Conservation (phyloP, 2,888 invertebrate species). For the Pachymerium ferrugineum region DNA sequence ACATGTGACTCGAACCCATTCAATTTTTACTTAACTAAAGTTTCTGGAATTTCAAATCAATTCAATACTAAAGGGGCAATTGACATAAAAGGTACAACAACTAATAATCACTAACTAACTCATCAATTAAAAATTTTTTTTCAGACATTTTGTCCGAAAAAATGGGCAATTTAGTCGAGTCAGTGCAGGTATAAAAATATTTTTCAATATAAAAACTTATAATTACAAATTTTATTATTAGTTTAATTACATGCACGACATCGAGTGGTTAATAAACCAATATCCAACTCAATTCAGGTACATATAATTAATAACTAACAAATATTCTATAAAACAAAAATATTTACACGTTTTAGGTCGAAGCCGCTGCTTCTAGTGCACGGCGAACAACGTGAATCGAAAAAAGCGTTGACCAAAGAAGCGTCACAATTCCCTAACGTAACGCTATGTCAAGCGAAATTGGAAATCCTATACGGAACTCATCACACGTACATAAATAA, state of each 20-base stretch:
- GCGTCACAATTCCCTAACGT: slow-evolving; percentile 40
- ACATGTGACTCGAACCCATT: neutral
- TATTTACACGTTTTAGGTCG: slow-evolving; percentile 49
- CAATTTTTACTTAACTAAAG: slow-evolving; percentile 43
- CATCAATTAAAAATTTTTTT: slow-evolving; percentile 22
- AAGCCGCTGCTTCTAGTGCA: slow-evolving; percentile 66
- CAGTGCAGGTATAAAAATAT: slow-evolving; percentile 46
- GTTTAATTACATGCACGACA: slow-evolving; percentile 88
- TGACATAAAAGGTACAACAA: slow-evolving; percentile 43
- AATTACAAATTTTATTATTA: slow-evolving; percentile 50
- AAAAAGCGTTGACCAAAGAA: slow-evolving; percentile 54
- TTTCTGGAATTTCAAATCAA: slow-evolving; percentile 43
- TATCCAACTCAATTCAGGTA: slow-evolving; percentile 68
- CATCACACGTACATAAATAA: slow-evolving; percentile 66
- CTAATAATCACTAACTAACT: neutral
- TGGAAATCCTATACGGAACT: slow-evolving; percentile 73
- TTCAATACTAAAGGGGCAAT: slow-evolving; percentile 42
- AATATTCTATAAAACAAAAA: neutral
- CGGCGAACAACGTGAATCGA: slow-evolving; percentile 59
- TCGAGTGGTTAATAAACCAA: slow-evolving; percentile 80
- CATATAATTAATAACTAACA: slow-evolving; percentile 28
- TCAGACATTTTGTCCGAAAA: slow-evolving; percentile 45
- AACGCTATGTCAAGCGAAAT: slow-evolving; percentile 53
- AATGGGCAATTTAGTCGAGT: slow-evolving; percentile 46
- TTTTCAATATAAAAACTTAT: neutral